Evolutionary conservation across 2,888 invertebrate genomes (phyloP), one percentile per base, ranked within the genome.

Genomic region (Epirrhoe alternata): DNA sequence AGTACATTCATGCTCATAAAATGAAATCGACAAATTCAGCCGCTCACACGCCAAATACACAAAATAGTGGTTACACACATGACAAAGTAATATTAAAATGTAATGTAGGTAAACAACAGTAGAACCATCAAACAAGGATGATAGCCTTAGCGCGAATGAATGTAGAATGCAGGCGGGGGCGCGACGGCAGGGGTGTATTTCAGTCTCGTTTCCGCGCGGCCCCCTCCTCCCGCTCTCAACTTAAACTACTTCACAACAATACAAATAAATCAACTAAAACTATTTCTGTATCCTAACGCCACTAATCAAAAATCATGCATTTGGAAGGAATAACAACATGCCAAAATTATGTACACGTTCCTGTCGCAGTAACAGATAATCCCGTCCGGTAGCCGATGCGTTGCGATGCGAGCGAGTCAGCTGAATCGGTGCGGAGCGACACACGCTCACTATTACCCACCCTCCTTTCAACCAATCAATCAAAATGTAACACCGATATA

Each of bases 191-290:
- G 84, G 89, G 87, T 92, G 92, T 92, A 90, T 78, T 90, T 91
- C 92, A 92, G 92, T 92, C 92, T 90, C 92, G 85, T 75, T 81
- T 86, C 89, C 87, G 86, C 81, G 85, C 84, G 87, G 84, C 87
- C 78, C 83, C 78, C 84, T 87, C 84, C 88, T 78, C 84, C 77
- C 84, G 83, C 74, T 81, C 85, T 82, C 85, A 86, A 88, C 89
- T 89, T 89, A 90, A 89, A 86, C 88, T 92, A 91, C 86, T 89
- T 89, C 90, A 91, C 89, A 90, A 91, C 90, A 88, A 90, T 90
- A 92, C 87, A 88, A 89, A 85, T 87, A 88, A 87, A 61, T 84
- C 83, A 91, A 92, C 91, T 92, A 89, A 92, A 92, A 89, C 89
- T 89, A 90, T 89, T 88, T 89, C 89, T 87, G 89, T 86, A 87